Evolutionary conservation across 2,888 invertebrate species (phyloP).

Genomic region (Dasysyrphus albostriatus): DNA sequence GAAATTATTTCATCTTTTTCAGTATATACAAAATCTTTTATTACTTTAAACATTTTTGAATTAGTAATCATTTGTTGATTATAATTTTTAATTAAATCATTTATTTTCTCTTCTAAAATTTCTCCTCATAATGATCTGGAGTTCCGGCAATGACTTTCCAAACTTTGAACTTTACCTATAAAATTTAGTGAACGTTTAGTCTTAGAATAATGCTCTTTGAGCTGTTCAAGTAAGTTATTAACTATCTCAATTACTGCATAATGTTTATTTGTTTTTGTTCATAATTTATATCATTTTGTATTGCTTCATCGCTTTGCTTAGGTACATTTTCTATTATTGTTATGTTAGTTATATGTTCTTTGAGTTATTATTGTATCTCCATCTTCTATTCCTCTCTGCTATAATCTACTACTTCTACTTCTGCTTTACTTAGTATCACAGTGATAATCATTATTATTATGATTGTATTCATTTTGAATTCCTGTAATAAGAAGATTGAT

Average conservation of each 20-base stretch:
- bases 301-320: slow-evolving; percentile 16
- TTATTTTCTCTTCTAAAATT: slow-evolving; percentile 16
- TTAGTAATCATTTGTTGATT: too few relatives aligned
- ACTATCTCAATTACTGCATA: slow-evolving; percentile 25
- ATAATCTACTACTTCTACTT: not conserved
- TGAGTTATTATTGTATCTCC: slow-evolving; percentile 20
- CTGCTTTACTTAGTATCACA: slow-evolving; percentile 20
- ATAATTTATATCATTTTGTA: too few relatives aligned
- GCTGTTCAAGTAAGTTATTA: slow-evolving; percentile 22
- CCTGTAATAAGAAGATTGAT: slow-evolving; percentile 22
- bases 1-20: too few relatives aligned
- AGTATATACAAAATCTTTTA: too few relatives aligned
- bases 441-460: slow-evolving; percentile 29
- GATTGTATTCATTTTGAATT: slow-evolving; percentile 26
- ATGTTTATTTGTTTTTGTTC: slow-evolving; percentile 24
- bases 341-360: slow-evolving; percentile 32
- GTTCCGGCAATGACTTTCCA: slow-evolving; percentile 21
- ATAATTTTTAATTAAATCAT: too few relatives aligned
- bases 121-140: slow-evolving; percentile 27
- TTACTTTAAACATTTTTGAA: too few relatives aligned
- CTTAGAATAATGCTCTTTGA: slow-evolving; percentile 19
- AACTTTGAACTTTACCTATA: slow-evolving; percentile 11
- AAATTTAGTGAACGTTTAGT: slow-evolving; percentile 26
- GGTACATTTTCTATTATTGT: not conserved
- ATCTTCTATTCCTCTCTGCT: slow-evolving; percentile 11